These are phyloP conservation scores for Uria lomvia DNA, from an alignment of 2,113 vertebrate genomes.

Conservation along the genomic window DNA sequence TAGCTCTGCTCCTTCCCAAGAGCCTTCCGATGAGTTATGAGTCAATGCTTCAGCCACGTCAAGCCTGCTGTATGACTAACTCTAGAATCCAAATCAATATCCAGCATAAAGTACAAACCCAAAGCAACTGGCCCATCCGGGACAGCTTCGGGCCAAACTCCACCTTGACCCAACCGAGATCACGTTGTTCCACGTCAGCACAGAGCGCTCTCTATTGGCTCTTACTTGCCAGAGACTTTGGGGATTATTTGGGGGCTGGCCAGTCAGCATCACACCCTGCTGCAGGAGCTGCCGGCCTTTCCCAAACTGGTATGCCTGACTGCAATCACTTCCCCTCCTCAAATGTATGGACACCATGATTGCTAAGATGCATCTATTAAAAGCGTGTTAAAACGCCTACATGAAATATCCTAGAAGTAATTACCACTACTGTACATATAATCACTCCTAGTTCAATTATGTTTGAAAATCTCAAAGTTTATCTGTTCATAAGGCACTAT, in stretches of 20 bases:
- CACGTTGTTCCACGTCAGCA: neutral
- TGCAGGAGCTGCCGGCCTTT: neutral
- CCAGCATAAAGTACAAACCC: neutral
- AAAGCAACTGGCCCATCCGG: neutral
- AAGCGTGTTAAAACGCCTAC: neutral
- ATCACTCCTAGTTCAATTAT: neutral
- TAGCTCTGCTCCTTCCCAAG: neutral
- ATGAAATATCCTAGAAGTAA: neutral
- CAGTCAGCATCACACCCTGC: neutral
- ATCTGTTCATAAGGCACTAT: neutral
- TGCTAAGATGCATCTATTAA: neutral
- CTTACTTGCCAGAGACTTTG: neutral
- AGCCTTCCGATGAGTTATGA: neutral
- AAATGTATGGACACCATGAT: neutral
- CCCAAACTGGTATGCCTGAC: neutral
- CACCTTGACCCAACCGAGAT: neutral
- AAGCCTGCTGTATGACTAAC: neutral
- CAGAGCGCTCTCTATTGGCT: fast-evolving
- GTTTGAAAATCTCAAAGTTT: neutral
- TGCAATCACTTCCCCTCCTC: neutral
- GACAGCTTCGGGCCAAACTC: neutral
- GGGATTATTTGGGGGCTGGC: neutral
- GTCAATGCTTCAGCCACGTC: neutral
- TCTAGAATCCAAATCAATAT: neutral
- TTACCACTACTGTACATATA: neutral